Conservation (phyloP, 2,888 invertebrate genomes). For the Ornithoptera priamus region DNA sequence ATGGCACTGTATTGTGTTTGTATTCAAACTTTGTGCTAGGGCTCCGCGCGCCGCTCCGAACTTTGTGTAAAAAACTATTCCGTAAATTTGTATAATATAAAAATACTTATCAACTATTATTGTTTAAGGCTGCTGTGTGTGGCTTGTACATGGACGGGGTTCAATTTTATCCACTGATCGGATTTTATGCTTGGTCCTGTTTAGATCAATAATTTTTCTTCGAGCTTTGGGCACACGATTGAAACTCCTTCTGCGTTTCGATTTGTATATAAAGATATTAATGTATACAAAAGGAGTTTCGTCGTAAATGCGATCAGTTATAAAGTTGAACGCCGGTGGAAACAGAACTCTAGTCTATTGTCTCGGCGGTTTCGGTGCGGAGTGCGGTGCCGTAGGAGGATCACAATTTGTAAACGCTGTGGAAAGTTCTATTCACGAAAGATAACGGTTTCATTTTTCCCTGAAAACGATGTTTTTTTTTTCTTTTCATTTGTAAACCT, state of each 20-base stretch:
- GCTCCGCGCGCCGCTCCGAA: conserved; percentile 52
- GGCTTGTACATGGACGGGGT: conserved; percentile 44
- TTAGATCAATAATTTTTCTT: not conserved
- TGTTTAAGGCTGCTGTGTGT: conserved; percentile 72
- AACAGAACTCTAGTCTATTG: conserved; percentile 64
- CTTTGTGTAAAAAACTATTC: conserved; percentile 48
- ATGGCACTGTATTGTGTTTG: conserved; percentile 74
- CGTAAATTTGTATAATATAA: conserved; percentile 74
- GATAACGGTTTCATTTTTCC: conserved; percentile 61
- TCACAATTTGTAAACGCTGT: conserved; percentile 54
- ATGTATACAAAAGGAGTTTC: not conserved
- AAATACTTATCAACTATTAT: conserved; percentile 78
- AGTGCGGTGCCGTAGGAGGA: conserved; percentile 62
- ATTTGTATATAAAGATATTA: not conserved
- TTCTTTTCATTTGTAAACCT: conserved; percentile 65
- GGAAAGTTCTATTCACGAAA: conserved; percentile 67
- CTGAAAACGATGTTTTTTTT: conserved; percentile 65
- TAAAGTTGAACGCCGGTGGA: conserved; percentile 34
- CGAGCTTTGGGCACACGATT: not conserved
- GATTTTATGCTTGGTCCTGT: conserved; percentile 3
- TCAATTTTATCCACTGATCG: conserved; percentile 37
- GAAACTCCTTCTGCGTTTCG: not conserved
- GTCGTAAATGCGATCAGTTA: conserved; percentile 12
- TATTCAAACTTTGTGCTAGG: conserved; percentile 73
- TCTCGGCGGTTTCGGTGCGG: conserved; percentile 48